Conservation (phyloP, 1,140 invertebrate genomes). For the Pentalonia nigronervosa region DNA sequence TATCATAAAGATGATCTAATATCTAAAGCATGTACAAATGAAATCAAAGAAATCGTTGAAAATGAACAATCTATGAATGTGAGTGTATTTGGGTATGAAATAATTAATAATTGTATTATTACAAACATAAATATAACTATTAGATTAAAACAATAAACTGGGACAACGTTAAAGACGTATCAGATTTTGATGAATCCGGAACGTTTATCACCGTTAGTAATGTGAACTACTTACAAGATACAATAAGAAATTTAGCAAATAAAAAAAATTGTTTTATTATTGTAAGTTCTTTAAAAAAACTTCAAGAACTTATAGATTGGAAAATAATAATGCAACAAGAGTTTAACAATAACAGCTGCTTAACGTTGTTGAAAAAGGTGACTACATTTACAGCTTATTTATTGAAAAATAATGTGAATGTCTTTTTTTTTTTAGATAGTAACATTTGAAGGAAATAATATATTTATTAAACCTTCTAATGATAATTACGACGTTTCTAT, state of each 20-base stretch:
- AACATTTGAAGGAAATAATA: background rate
- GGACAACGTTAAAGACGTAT: background rate
- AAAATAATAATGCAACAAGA: conserved; percentile 20
- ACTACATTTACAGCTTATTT: background rate
- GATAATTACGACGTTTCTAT: background rate
- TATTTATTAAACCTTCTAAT: background rate
- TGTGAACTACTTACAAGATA: background rate
- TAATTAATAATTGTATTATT: background rate
- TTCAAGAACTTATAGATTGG: background rate
- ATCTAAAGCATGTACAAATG: background rate
- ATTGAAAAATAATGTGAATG: too few species aligned
- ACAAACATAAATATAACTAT: background rate
- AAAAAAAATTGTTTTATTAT: background rate
- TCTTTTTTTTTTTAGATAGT: background rate
- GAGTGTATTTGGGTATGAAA: background rate
- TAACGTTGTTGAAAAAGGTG: conserved; percentile 35
- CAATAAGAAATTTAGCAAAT: background rate
- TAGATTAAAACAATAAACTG: conserved; percentile 1
- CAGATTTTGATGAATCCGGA: background rate
- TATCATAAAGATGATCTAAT: background rate
- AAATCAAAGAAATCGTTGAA: background rate
- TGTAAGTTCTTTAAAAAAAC: background rate
- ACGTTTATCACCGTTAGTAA: background rate
- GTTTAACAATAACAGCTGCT: background rate
- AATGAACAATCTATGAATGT: background rate